A percentile compares a stretch with the other conserved stretches of the same genome.
These are phyloP conservation scores for Lepidurus apus DNA, from an alignment of 1,140 invertebrate genomes.

Conservation along the genomic window DNA sequence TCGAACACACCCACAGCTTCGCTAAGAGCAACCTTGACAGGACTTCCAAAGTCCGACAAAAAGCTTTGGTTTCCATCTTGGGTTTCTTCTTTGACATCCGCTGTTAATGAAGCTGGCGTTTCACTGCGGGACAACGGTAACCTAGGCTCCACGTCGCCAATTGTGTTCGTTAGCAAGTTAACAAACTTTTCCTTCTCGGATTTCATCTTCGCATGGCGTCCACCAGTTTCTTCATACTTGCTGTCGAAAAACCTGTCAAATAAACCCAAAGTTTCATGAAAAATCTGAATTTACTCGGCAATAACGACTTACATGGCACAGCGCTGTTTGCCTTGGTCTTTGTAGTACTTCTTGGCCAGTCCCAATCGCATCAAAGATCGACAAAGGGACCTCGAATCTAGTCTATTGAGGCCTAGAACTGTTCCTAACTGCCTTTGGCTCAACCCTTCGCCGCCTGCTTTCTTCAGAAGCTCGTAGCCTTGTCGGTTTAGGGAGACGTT, in stretches of 20 bases:
- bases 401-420: slow-evolving; percentile 49
- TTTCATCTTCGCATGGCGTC: background rate
- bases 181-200: slow-evolving; percentile 5
- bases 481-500: slow-evolving; percentile 46
- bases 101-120: background rate
- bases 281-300: background rate
- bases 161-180: background rate
- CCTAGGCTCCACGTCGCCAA: background rate
- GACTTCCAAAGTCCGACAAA: background rate
- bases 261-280: background rate
- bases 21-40: slow-evolving; percentile 39
- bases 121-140: background rate
- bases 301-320: slow-evolving; percentile 44
- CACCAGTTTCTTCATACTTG: background rate
- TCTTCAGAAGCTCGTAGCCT: slow-evolving; percentile 48
- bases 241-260: slow-evolving; percentile 18
- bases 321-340: slow-evolving; percentile 53
- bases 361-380: slow-evolving; percentile 45
- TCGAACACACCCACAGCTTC: slow-evolving; percentile 45
- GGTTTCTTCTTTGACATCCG: background rate
- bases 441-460: slow-evolving; percentile 47
- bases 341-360: slow-evolving; percentile 49
- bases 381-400: slow-evolving; percentile 50
- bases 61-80: background rate
- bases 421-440: slow-evolving; percentile 47